Conservation (phyloP, 2,888 invertebrate genomes). For the Ellobium chinense region DNA sequence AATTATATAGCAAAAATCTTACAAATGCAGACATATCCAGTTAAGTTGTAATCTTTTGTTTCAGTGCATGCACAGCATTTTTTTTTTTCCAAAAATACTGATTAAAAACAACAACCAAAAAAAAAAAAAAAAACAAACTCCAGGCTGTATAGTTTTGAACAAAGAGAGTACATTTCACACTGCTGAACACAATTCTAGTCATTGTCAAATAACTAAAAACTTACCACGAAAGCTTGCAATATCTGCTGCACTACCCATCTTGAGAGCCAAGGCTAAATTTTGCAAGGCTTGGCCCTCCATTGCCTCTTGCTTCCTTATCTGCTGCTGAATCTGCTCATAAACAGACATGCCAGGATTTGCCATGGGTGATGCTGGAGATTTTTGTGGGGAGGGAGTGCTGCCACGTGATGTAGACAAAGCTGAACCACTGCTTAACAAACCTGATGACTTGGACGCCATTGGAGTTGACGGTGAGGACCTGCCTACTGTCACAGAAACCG, state of each 20-base stretch:
- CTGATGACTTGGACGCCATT: not conserved
- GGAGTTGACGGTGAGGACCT: not conserved
- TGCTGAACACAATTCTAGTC: no score
- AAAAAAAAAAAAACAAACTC: no score
- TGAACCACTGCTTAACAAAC: constrained; percentile 13
- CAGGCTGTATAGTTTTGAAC: no score
- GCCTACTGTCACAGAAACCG: not conserved
- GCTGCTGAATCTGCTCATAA: constrained; percentile 43
- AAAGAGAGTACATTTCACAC: no score
- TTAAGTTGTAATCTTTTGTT: no score
- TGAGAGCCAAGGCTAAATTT: constrained; percentile 34
- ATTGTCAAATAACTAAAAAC: no score
- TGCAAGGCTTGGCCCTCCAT: constrained; percentile 44
- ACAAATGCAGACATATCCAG: no score
- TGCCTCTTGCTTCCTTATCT: constrained; percentile 41
- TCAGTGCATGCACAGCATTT: no score
- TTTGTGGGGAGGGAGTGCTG: constrained; percentile 41
- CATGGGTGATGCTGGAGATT: constrained; percentile 35
- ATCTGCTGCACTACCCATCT: not conserved
- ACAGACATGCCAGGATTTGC: constrained; percentile 27
- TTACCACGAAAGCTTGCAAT: not conserved
- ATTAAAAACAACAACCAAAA: no score
- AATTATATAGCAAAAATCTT: no score
- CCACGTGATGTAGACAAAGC: constrained; percentile 13
- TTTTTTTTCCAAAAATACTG: no score